These are phyloP conservation scores for Galaxea fascicularis DNA, from an alignment of 92 coral and sea anemone species.

Conservation along the genomic window DNA sequence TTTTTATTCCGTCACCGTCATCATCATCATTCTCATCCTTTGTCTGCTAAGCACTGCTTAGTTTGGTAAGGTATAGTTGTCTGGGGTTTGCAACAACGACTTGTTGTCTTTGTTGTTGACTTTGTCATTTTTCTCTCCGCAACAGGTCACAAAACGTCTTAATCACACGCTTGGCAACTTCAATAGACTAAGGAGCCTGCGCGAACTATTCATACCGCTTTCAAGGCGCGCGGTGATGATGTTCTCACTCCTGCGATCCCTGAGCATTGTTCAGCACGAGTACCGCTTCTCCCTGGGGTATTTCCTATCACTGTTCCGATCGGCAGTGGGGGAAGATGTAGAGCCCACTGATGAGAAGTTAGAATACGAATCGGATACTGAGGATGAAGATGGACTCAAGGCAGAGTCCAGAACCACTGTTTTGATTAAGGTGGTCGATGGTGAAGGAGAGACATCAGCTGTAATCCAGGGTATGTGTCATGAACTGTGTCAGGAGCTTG, in stretches of 20 bases:
- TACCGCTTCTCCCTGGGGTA: constrained; percentile 94
- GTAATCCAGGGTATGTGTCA: constrained; percentile 7
- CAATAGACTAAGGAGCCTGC: constrained; percentile 77
- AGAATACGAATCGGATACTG: constrained; percentile 82
- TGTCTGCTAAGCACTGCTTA: no score
- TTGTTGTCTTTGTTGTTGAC: neutral
- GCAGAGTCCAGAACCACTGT: constrained; percentile 58
- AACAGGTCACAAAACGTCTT: constrained; percentile 88
- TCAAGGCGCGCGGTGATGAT: constrained; percentile 90
- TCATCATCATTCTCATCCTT: no score
- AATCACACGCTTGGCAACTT: constrained; percentile 83
- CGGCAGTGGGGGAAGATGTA: constrained; percentile 81
- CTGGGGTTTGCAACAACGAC: neutral
- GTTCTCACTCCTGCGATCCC: constrained; percentile 79
- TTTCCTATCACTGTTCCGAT: constrained; percentile 83
- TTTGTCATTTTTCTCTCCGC: neutral
- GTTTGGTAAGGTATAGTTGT: no score
- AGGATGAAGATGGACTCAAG: constrained; percentile 32
- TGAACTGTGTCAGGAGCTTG: neutral
- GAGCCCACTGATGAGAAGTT: constrained; percentile 63
- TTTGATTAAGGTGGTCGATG: constrained; percentile 70
- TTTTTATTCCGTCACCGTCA: no score
- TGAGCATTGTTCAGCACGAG: constrained; percentile 91
- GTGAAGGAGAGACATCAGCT: constrained; percentile 33
- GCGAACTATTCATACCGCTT: constrained; percentile 81